A percentile compares a stretch with the other conserved stretches of the same genome.
Conservation (phyloP, 2,113 vertebrate species). For the Osmerus mordax region DNA sequence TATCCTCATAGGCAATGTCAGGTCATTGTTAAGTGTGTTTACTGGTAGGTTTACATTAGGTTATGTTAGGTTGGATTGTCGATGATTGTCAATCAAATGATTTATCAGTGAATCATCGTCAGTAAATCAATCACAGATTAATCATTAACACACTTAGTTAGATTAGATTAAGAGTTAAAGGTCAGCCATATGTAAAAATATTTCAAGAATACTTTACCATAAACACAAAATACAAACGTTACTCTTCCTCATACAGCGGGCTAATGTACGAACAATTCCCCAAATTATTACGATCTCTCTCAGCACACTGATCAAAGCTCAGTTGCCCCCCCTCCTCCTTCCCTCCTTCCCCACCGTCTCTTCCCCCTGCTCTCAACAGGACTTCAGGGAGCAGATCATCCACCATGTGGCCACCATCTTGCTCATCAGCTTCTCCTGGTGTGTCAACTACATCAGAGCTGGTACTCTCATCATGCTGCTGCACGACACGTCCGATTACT, state of each 20-base stretch:
- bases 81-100: too few species aligned
- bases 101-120: too few species aligned
- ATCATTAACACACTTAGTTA: too few species aligned
- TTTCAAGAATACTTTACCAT: too few species aligned
- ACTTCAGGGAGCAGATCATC: constrained; percentile 93
- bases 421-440: constrained; percentile 96
- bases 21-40: too few species aligned
- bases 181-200: too few species aligned
- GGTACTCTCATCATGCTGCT: constrained; percentile 93
- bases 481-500: constrained; percentile 88
- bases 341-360: background rate
- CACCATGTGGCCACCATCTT: constrained; percentile 93
- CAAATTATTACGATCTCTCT: background rate
- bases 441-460: constrained; percentile 88
- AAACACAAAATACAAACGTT: too few species aligned
- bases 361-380: constrained; percentile 61
- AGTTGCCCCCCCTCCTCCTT: background rate
- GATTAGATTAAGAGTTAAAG: too few species aligned
- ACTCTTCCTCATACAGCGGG: background rate
- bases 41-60: background rate
- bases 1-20: too few species aligned
- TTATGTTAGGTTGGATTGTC: background rate
- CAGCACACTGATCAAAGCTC: background rate
- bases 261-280: background rate
- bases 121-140: too few species aligned